These are phyloP conservation scores for Alligator mississippiensis DNA, from an alignment of 2,113 vertebrate genomes.

Conservation along the genomic window DNA sequence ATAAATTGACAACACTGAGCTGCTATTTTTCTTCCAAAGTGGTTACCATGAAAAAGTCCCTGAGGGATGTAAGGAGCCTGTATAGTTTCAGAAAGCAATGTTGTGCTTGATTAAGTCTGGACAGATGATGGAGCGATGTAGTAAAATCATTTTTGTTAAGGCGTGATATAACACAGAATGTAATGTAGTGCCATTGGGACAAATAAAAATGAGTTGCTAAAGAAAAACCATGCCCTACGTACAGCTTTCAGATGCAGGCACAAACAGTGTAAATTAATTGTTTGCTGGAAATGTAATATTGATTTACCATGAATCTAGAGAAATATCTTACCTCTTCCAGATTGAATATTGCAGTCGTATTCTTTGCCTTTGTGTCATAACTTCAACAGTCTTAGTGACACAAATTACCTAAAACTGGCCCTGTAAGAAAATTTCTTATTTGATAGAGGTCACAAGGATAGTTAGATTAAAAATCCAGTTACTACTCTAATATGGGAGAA, in stretches of 20 bases:
- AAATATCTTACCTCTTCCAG: slow-evolving; percentile 38
- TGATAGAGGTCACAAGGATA: accelerated
- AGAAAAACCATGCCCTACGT: slow-evolving; percentile 35
- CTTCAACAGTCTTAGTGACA: slow-evolving; percentile 8
- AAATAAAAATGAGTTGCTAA: slow-evolving; percentile 65
- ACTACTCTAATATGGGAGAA: not conserved
- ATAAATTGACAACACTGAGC: slow-evolving; percentile 21
- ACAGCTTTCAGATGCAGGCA: slow-evolving; percentile 53
- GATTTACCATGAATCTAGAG: slow-evolving; percentile 71
- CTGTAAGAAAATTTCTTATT: not conserved
- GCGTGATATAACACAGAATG: slow-evolving; percentile 47
- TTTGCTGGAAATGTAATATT: slow-evolving; percentile 67
- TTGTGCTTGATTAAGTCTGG: slow-evolving; percentile 74
- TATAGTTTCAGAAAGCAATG: slow-evolving; percentile 66
- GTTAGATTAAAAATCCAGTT: slow-evolving; percentile 6
- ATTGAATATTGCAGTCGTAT: not conserved
- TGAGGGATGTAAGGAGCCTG: slow-evolving; percentile 15
- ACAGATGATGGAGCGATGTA: slow-evolving; percentile 72
- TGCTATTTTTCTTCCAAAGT: slow-evolving; percentile 64
- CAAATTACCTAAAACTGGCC: slow-evolving; percentile 24
- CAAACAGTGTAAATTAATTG: slow-evolving; percentile 60
- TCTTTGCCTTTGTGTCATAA: not conserved
- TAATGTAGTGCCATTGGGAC: slow-evolving; percentile 36
- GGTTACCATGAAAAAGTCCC: slow-evolving; percentile 48
- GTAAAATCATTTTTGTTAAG: slow-evolving; percentile 74